These are phyloP conservation scores for Phataginus tetradactyla DNA, from an alignment of 2,797 vertebrate species.

Conservation along the genomic window DNA sequence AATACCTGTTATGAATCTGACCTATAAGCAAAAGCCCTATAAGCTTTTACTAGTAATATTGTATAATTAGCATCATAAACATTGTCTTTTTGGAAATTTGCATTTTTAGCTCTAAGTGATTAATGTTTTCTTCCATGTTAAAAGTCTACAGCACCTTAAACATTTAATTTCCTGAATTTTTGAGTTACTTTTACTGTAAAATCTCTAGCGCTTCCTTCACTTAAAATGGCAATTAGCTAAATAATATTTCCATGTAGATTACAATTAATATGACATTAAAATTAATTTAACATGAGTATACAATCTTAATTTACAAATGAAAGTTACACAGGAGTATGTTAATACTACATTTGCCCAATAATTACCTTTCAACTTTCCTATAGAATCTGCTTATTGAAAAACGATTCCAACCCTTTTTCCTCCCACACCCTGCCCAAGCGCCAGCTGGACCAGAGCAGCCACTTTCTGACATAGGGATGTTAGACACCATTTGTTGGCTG, in stretches of 20 bases:
- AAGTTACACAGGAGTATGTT: not conserved
- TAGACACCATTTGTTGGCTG: not conserved
- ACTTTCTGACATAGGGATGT: not conserved
- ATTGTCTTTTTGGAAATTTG: not conserved
- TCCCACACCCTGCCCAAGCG: not conserved
- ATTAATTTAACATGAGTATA: not conserved
- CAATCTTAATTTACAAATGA: constrained; percentile 22
- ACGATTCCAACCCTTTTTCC: not conserved
- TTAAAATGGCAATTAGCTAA: not conserved
- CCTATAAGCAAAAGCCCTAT: not conserved
- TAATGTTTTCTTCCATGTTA: not conserved
- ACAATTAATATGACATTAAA: constrained; percentile 21
- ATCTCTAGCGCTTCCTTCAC: not conserved
- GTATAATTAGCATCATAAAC: not conserved
- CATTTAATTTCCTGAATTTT: not conserved
- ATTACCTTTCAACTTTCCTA: not conserved
- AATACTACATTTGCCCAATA: not conserved
- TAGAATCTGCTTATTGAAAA: not conserved
- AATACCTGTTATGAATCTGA: not conserved
- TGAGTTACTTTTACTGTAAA: constrained; percentile 27
- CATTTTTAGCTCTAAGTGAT: not conserved
- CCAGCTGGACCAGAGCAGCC: not conserved
- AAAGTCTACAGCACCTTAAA: not conserved
- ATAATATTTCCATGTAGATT: constrained; percentile 2
- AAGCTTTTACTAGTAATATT: not conserved